These are phyloP conservation scores for Coregonus ussuriensis DNA, from an alignment of 2,797 vertebrate genomes.

Conservation along the genomic window DNA sequence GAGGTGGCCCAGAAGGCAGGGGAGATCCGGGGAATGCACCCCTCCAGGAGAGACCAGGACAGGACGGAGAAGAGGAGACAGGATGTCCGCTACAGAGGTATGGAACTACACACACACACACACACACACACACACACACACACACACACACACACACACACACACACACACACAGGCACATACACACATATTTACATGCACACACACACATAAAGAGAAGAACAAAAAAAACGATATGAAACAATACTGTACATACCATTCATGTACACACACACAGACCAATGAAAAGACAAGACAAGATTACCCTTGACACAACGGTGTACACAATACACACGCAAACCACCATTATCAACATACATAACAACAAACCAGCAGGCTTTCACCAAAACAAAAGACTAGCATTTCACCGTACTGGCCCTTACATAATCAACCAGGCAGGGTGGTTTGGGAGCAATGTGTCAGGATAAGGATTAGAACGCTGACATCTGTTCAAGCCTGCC, in stretches of 20 bases:
- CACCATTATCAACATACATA: slow-evolving; percentile 1
- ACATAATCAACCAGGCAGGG: slow-evolving; percentile 48
- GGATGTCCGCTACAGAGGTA: slow-evolving; percentile 69
- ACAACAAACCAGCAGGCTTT: slow-evolving; percentile 1
- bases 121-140: too few relatives aligned
- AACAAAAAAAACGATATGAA: background rate
- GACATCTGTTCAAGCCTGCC: slow-evolving; percentile 63
- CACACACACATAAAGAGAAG: too few relatives aligned
- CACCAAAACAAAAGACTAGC: slow-evolving; percentile 43
- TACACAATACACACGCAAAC: background rate
- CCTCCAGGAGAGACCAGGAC: slow-evolving; percentile 80
- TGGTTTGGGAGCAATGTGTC: slow-evolving; percentile 71
- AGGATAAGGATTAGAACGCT: slow-evolving; percentile 71
- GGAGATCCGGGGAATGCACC: slow-evolving; percentile 76
- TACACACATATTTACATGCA: background rate
- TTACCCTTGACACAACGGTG: slow-evolving; percentile 1
- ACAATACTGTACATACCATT: background rate
- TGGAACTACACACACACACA: background rate
- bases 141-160: background rate
- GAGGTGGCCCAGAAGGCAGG: slow-evolving; percentile 85
- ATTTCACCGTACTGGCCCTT: slow-evolving; percentile 47
- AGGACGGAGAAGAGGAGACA: slow-evolving; percentile 72
- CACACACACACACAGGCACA: background rate
- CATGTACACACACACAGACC: background rate
- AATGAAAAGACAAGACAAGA: background rate